These are phyloP conservation scores for Acleris cristana DNA, from an alignment of 2,888 invertebrate genomes.

Conservation along the genomic window DNA sequence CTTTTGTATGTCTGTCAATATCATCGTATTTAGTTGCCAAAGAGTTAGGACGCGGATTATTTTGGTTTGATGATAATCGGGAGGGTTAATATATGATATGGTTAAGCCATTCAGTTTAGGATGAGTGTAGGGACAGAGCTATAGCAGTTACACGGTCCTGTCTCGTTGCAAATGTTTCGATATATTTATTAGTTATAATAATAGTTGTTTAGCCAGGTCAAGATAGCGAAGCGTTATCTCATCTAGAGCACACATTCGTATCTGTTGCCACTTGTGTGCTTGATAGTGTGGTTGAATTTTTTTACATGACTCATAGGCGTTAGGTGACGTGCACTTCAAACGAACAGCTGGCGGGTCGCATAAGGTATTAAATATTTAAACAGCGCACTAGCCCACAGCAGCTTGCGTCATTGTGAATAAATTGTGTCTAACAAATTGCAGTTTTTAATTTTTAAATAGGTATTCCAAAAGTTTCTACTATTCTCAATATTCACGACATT, in stretches of 20 bases:
- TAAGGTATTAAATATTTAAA: slow-evolving; percentile 42
- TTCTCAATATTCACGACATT: slow-evolving; percentile 5
- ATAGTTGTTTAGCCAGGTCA: slow-evolving; percentile 1
- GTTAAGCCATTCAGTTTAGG: no score
- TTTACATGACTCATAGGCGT: slow-evolving; percentile 43
- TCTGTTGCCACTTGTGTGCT: slow-evolving; percentile 10
- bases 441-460: background rate
- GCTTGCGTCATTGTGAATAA: background rate
- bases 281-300: slow-evolving; percentile 17
- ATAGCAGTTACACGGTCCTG: no score
- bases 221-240: slow-evolving; percentile 23
- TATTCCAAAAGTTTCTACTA: no score
- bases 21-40: no score
- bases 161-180: no score
- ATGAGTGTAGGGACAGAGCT: no score
- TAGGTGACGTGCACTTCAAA: slow-evolving; percentile 44
- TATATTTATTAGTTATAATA: background rate
- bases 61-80: no score
- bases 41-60: no score
- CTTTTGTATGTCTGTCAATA: no score
- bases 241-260: slow-evolving; percentile 6
- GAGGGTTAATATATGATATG: no score
- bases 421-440: background rate
- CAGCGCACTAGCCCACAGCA: slow-evolving; percentile 29
- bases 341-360: slow-evolving; percentile 34